Conservation (phyloP, 1,140 invertebrate genomes). For the Leguminivora glycinivorella region DNA sequence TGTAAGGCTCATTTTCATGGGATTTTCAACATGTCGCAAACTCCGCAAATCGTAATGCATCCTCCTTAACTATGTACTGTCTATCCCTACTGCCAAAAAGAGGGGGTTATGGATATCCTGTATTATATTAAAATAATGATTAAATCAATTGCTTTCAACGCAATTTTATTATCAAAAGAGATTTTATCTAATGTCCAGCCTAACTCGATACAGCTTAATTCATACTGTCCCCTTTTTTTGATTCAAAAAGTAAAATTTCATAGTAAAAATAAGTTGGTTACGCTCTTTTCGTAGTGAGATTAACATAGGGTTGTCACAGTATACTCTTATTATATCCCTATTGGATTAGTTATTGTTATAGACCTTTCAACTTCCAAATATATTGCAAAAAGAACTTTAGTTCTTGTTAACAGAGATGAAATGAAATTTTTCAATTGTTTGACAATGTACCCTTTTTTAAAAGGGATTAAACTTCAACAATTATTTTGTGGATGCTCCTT, state of each 20-base stretch:
- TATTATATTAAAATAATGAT: neutral
- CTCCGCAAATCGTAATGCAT: no score
- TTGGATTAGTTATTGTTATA: slow-evolving; percentile 5
- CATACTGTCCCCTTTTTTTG: neutral
- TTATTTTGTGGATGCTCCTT: neutral
- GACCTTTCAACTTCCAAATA: neutral
- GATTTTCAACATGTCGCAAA: no score
- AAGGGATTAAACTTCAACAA: neutral
- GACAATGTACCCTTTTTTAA: neutral
- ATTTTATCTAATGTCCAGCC: neutral
- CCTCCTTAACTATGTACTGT: no score
- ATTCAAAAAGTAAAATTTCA: neutral
- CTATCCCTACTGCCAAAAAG: no score
- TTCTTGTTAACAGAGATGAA: neutral
- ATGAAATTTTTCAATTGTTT: neutral
- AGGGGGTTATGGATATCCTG: no score
- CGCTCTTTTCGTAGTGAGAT: neutral
- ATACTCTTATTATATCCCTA: neutral
- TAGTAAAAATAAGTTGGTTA: neutral
- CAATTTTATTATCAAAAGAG: slow-evolving; percentile 1
- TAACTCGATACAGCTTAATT: slow-evolving; percentile 1
- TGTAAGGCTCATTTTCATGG: no score
- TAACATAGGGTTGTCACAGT: neutral
- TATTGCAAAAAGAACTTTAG: neutral
- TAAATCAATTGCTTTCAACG: neutral